Base-by-base conservation (phyloP, 53 echinoderm and acorn worm genomes). In the Holothuria leucospilota region DNA sequence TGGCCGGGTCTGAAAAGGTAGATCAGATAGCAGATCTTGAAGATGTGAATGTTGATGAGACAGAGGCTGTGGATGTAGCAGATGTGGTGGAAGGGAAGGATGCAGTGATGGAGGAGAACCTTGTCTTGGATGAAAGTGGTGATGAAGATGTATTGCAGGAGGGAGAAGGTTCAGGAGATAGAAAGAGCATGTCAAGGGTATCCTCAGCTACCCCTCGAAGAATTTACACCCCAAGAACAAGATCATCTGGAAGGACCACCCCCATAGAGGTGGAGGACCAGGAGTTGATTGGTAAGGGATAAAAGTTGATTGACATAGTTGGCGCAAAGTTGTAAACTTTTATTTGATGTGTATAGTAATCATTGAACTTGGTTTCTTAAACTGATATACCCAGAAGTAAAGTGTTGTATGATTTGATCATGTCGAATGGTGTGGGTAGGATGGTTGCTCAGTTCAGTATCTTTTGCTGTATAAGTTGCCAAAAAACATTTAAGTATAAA, bases 211-310 rank as follows among this genome's bases (percentile, higher is more conserved):
- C 26, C 13, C 85, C 90, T 6, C 68, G 79, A 28, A 85, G 90
- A 81, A 52, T 86, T 1, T 86, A 90, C 58, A 90, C 90, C 20
- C 90, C 90, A 39, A 63, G 65, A 71, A 90, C 90, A 20, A 78
- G 90, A 63, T 90, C 90, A 25, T 90, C 90, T 8, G 39, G 81
- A 4, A 62, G 86, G 29, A 85, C 90, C 9, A 90, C 90, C 25
- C 90, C 90, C 5, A 85, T 85, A 27, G 84, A 85, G 14, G 42
- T 85, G 27, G 90, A 85, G 14, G 86, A 85, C 61, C 69, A 81
- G 82, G 82, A 56, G 56, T 56, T 56, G 56, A 56, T 4, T 16
- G 56, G 56, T 56, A 18, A 56, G 56, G 18, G 18, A 0, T 16
- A 18, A 15, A 56, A 16, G 15, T 18, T 16, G 18, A 56, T 56